Percentiles rank a stretch among this genome's conserved stretches.
These are phyloP conservation scores for Coremacera marginata DNA, from an alignment of 2,888 invertebrate genomes.

Conservation along the genomic window DNA sequence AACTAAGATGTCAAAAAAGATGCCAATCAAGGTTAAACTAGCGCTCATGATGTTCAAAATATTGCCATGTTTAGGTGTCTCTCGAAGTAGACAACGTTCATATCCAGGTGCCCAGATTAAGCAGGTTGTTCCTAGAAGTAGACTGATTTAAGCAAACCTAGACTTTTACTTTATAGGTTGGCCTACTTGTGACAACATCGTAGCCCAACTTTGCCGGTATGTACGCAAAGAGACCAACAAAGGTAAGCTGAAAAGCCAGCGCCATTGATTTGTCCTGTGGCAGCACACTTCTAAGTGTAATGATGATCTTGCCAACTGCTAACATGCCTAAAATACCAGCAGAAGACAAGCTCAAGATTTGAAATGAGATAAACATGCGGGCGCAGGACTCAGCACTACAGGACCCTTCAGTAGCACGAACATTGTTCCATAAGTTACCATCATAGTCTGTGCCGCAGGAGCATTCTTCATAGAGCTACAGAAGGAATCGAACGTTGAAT, in stretches of 20 bases:
- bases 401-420: slow-evolving; percentile 71
- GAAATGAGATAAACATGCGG: slow-evolving; percentile 70
- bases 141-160: not conserved
- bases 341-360: slow-evolving; percentile 68
- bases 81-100: slow-evolving; percentile 69
- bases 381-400: slow-evolving; percentile 71
- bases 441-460: slow-evolving; percentile 68
- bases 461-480: slow-evolving; percentile 71
- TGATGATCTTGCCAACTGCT: slow-evolving; percentile 70
- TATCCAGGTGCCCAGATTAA: slow-evolving; percentile 69
- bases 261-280: slow-evolving; percentile 75
- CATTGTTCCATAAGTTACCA: slow-evolving; percentile 43
- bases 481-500: slow-evolving; percentile 35
- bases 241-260: slow-evolving; percentile 72
- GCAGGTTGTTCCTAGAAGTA: slow-evolving; percentile 67
- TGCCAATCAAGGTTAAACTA: slow-evolving; percentile 67
- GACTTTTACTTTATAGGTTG: not conserved
- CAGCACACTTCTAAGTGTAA: slow-evolving; percentile 72
- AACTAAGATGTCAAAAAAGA: slow-evolving; percentile 69
- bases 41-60: slow-evolving; percentile 70
- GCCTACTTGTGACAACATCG: slow-evolving; percentile 72
- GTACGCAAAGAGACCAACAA: slow-evolving; percentile 73
- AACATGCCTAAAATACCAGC: slow-evolving; percentile 66
- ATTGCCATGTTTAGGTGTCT: slow-evolving; percentile 69
- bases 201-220: slow-evolving; percentile 76